Evolutionary conservation across 2,797 vertebrate genomes (phyloP).

Genomic region (Cheirogaleus major): DNA sequence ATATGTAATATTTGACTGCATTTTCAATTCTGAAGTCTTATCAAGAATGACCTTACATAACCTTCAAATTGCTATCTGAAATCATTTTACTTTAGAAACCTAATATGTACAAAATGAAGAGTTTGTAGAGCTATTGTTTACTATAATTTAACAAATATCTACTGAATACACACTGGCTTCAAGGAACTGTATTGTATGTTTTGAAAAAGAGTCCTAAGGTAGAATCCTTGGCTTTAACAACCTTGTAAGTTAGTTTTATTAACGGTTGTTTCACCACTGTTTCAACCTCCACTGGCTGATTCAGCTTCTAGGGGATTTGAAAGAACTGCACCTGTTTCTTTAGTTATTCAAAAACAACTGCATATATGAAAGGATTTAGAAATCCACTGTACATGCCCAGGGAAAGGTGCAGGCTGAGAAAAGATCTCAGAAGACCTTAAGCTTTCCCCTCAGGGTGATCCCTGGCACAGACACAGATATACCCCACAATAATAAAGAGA

Average conservation of each 20-base stretch:
- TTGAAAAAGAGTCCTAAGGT: neutral
- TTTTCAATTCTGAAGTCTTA: constrained; percentile 25
- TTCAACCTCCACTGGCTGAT: neutral
- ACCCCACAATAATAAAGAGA: neutral
- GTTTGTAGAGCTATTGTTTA: neutral
- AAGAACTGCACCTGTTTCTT: neutral
- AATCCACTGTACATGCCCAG: neutral
- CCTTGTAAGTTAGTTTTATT: neutral
- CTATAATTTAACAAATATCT: constrained; percentile 17
- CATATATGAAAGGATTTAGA: neutral
- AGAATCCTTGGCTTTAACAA: neutral
- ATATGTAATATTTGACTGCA: neutral
- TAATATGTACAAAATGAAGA: neutral
- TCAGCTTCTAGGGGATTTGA: neutral
- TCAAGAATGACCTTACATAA: neutral
- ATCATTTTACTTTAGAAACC: neutral
- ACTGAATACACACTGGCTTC: neutral
- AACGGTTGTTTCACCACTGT: neutral
- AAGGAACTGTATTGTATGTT: neutral
- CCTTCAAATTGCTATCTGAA: neutral
- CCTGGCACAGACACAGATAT: neutral
- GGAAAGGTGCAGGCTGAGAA: neutral
- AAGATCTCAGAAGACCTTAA: neutral
- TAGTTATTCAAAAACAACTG: neutral
- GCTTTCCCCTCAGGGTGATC: neutral